Evolutionary conservation across 2,113 vertebrate genomes (phyloP).

Genomic region (Danio rerio): DNA sequence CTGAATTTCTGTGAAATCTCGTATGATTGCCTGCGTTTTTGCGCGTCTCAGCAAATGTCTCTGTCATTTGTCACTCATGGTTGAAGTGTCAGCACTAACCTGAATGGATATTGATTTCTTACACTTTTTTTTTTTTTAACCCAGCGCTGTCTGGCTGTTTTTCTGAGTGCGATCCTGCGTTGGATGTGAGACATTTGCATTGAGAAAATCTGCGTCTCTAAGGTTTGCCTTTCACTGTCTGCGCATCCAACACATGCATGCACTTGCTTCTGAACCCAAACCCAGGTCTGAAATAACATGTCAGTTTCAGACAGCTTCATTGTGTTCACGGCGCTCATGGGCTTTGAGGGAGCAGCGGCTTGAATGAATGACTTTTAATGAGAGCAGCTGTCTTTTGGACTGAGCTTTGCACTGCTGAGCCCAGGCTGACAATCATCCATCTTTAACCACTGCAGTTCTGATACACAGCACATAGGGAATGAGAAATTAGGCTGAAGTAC

Average conservation of each 20-base stretch:
- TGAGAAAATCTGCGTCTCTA: slow-evolving; percentile 12
- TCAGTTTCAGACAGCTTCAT: not conserved
- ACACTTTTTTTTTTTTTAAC: slow-evolving; percentile 53
- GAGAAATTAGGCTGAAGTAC: no score
- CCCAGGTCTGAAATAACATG: not conserved
- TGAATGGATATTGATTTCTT: slow-evolving; percentile 63
- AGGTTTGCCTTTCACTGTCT: not conserved
- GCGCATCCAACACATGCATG: slow-evolving; percentile 18
- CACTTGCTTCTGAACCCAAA: not conserved
- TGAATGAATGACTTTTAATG: not conserved
- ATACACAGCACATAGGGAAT: not conserved
- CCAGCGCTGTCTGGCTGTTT: slow-evolving; percentile 31
- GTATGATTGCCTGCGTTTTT: slow-evolving; percentile 4
- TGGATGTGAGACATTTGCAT: slow-evolving; percentile 23
- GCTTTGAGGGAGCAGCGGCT: not conserved
- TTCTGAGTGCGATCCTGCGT: not conserved
- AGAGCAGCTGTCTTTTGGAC: not conserved
- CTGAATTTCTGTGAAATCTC: not conserved
- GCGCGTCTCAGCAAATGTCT: slow-evolving; percentile 13
- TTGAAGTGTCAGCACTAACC: slow-evolving; percentile 56
- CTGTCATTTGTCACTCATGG: slow-evolving; percentile 37
- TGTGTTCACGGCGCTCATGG: not conserved
- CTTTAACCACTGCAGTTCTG: not conserved
- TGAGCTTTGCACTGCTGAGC: not conserved
- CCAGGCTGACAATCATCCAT: not conserved